Percentiles rank a stretch among this genome's conserved stretches.
These are phyloP conservation scores for Pherbina coryleti DNA, from an alignment of 2,888 invertebrate genomes.

Conservation along the genomic window DNA sequence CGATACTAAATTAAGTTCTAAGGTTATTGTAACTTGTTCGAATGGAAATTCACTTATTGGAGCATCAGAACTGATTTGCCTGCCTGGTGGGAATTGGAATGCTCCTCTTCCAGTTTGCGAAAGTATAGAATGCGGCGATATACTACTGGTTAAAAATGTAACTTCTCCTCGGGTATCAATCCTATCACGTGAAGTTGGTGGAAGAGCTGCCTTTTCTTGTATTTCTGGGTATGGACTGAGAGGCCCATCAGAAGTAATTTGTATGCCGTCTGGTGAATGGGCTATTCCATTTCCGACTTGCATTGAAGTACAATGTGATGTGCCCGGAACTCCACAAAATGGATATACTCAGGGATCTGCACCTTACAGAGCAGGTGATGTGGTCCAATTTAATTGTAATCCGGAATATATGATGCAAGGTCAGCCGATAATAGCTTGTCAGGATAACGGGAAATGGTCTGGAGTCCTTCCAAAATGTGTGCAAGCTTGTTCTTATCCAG, in stretches of 20 bases:
- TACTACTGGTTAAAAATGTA: conserved; percentile 73
- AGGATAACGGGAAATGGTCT: conserved; percentile 89
- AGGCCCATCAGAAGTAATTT: conserved; percentile 81
- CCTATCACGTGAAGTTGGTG: conserved; percentile 84
- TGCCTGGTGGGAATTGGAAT: conserved; percentile 91
- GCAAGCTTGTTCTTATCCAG: conserved; percentile 88
- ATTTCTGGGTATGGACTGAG: conserved; percentile 81
- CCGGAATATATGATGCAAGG: conserved; percentile 91
- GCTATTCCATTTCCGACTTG: conserved; percentile 82
- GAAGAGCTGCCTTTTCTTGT: conserved; percentile 84
- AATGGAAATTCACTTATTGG: conserved; percentile 87
- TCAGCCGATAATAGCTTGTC: conserved; percentile 89
- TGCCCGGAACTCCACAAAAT: conserved; percentile 80
- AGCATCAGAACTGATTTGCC: conserved; percentile 78
- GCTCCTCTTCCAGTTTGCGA: conserved; percentile 85
- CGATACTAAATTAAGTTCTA: conserved; percentile 81
- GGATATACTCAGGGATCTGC: conserved; percentile 84
- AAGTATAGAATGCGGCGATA: conserved; percentile 88
- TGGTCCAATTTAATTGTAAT: conserved; percentile 89
- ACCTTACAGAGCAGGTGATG: conserved; percentile 86
- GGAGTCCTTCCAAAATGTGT: conserved; percentile 88
- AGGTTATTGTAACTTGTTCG: conserved; percentile 80
- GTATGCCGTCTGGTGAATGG: conserved; percentile 85
- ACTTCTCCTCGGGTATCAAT: conserved; percentile 79
- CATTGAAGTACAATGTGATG: conserved; percentile 84